Base-by-base conservation (phyloP, 2,113 vertebrate species). In the Notarius lentiginosus region DNA sequence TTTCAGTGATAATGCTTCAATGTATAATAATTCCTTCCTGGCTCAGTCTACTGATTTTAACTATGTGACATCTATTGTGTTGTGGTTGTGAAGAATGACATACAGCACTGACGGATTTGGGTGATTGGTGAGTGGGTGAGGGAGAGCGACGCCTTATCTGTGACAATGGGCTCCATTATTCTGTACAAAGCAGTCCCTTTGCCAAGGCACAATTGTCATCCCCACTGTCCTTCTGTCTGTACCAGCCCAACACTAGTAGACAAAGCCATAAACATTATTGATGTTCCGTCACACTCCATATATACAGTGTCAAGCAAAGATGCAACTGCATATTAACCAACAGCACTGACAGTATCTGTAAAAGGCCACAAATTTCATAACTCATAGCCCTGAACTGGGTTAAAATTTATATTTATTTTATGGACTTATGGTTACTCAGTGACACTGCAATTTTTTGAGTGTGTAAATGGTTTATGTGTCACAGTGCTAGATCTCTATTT, bases 121-220 rank as follows among this genome's bases (percentile, higher is more conserved):
- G 80, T n/a, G 66, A 24, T 51, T 79, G 68, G 51, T 75, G 86
- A 87, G 79, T 84, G 86, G 88, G 79, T 84, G 86, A 87, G 34
- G 34, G 47, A 56, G 56, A 61, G 72, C 18, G 49, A 61, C 4
- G 63, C 79, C 82, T 77, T 73, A n/a, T 72, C 17, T 4, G 0
- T 76, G 75, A 90, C 82, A 90, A 88, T 90, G 51, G 87, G n/a
- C 41, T 88, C 81, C 61, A 84, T 90, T 90, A 63, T 88, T 88
- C 41, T 55, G 20, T 55, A 82, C 88, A 86, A 89, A 83, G 80
- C 88, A 86, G 41, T 76, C 18, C 30, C 63, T 85, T 73, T 86
- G n/a, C 63, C 70, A 76, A 77, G 30, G 34, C 65, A 14, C 73
- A 79, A 81, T 22, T 90, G 87, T 86, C 81, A 87, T 84, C 68